Percentiles rank a stretch among this genome's conserved stretches.
Evolutionary conservation across 2,113 vertebrate genomes (phyloP).

Genomic region (Trematocara marginatum): DNA sequence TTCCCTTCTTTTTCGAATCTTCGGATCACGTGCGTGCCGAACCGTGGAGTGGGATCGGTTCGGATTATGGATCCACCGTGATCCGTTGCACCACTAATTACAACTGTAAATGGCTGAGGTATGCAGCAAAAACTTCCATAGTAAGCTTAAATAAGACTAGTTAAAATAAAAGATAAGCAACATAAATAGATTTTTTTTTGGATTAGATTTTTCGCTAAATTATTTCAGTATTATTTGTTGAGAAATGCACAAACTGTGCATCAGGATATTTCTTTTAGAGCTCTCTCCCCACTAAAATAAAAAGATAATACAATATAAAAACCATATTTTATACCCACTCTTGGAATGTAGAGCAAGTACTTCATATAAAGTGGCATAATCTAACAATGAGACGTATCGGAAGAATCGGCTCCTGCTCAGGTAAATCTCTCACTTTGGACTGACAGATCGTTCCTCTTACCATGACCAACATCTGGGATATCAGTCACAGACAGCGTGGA

Average conservation of each 20-base stretch:
- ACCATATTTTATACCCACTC: background rate
- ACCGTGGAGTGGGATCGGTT: too few species aligned
- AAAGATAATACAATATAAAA: background rate
- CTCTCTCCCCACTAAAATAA: background rate
- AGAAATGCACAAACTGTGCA: background rate
- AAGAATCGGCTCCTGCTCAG: background rate
- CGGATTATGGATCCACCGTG: too few species aligned
- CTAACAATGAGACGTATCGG: background rate
- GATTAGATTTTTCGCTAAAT: background rate
- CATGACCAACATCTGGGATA: constrained; percentile 80
- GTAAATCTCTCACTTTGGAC: background rate
- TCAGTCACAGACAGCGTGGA: constrained; percentile 76
- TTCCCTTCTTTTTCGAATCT: too few species aligned
- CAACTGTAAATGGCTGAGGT: too few species aligned
- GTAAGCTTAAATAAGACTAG: too few species aligned
- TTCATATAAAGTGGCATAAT: background rate
- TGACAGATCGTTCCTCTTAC: constrained; percentile 48
- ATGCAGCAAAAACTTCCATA: too few species aligned
- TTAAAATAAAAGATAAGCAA: too few species aligned
- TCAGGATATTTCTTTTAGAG: background rate
- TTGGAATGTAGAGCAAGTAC: background rate
- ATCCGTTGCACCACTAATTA: too few species aligned
- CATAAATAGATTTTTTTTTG: too few species aligned
- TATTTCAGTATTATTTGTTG: background rate
- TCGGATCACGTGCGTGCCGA: too few species aligned